Conservation (phyloP, 2,113 vertebrate species). For the Rhombomys opimus region DNA sequence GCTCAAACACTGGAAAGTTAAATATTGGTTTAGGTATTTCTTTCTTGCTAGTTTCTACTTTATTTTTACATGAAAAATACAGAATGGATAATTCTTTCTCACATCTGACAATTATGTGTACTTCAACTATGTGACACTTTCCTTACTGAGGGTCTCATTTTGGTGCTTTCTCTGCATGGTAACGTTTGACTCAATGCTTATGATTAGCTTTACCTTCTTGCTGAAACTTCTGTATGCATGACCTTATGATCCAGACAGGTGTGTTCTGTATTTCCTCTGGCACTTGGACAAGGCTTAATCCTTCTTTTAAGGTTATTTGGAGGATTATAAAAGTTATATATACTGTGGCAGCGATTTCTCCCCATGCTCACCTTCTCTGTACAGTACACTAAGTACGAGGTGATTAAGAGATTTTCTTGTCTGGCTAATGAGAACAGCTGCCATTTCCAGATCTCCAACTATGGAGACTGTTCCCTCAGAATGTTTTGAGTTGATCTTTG, state of each 20-base stretch:
- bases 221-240: not conserved
- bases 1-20: not conserved
- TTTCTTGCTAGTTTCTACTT: not conserved
- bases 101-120: not conserved
- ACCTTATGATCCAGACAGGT: not conserved
- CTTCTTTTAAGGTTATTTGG: slow-evolving; percentile 5
- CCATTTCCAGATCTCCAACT: not conserved
- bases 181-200: not conserved
- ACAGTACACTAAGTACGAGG: not conserved
- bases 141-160: not conserved
- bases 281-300: not conserved
- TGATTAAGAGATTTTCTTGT: not conserved
- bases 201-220: not conserved
- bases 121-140: not conserved
- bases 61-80: not conserved
- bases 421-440: not conserved
- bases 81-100: not conserved
- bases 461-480: not conserved
- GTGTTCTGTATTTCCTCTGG: not conserved
- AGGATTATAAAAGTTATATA: not conserved
- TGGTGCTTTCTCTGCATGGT: not conserved
- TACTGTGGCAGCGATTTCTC: not conserved
- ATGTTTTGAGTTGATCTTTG: not conserved
- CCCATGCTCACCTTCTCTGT: not conserved
- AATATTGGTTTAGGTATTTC: not conserved